These are phyloP conservation scores for Astropecten irregularis DNA, from an alignment of 53 echinoderm and acorn worm genomes.

Conservation along the genomic window DNA sequence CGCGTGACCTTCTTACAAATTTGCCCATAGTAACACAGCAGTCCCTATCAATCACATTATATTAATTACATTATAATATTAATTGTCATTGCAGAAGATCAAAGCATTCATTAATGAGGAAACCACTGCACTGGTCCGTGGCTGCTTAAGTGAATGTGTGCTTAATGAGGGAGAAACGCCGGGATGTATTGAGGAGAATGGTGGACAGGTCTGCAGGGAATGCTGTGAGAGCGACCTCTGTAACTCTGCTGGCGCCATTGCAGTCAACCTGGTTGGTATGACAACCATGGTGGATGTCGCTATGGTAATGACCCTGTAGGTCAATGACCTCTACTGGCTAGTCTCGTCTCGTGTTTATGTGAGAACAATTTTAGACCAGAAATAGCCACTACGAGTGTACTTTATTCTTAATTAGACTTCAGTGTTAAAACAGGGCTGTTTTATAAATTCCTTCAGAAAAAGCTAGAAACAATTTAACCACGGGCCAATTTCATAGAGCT, in stretches of 20 bases:
- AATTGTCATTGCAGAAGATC: not conserved
- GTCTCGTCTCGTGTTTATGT: not conserved
- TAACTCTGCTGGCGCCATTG: not conserved
- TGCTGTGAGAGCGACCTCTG: not conserved
- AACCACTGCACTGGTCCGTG: not conserved
- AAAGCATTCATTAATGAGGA: too few species aligned
- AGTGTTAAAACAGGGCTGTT: too few species aligned
- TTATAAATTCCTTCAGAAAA: too few species aligned
- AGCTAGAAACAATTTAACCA: too few species aligned
- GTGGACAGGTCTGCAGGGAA: not conserved
- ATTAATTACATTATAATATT: too few species aligned
- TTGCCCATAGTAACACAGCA: too few species aligned
- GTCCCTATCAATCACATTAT: too few species aligned
- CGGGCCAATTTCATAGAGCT: too few species aligned
- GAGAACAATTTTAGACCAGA: not conserved
- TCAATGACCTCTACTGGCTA: too few species aligned
- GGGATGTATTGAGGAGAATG: not conserved
- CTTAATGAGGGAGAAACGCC: too few species aligned
- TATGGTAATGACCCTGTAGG: not conserved
- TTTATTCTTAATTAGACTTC: too few species aligned
- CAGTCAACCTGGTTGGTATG: constrained; percentile 5
- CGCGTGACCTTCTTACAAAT: too few species aligned
- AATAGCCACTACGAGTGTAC: not conserved
- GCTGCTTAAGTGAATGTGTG: not conserved
- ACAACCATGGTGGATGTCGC: not conserved